Percentiles rank a stretch among this genome's conserved stretches.
These are phyloP conservation scores for Oophaga sylvatica DNA, from an alignment of 2,797 vertebrate species.

Conservation along the genomic window DNA sequence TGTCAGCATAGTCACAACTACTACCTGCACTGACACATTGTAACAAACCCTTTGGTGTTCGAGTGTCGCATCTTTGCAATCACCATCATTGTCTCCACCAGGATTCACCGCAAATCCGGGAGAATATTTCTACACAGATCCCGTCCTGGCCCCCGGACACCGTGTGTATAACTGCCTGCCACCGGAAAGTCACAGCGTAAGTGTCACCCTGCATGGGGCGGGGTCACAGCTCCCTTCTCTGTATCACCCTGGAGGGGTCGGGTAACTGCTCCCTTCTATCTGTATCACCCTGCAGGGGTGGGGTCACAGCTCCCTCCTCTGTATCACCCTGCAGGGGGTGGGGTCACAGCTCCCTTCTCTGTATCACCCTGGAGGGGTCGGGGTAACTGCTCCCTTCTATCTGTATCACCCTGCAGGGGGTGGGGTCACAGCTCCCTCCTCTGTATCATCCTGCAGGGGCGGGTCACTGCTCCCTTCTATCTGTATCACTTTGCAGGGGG, in stretches of 20 bases:
- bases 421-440: neutral
- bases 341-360: slow-evolving; percentile 11
- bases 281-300: slow-evolving; percentile 4
- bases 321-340: slow-evolving; percentile 19
- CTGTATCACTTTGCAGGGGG: slow-evolving; percentile 4
- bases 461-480: slow-evolving; percentile 16
- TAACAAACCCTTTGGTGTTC: too few relatives aligned
- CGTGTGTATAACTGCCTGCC: slow-evolving; percentile 53
- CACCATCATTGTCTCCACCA: slow-evolving; percentile 3
- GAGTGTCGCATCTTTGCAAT: neutral
- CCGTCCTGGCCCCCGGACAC: slow-evolving; percentile 16
- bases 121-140: slow-evolving; percentile 54
- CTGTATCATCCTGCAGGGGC: slow-evolving; percentile 22
- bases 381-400: neutral
- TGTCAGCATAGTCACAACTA: too few relatives aligned
- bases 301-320: neutral
- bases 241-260: slow-evolving; percentile 11
- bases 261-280: neutral
- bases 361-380: slow-evolving; percentile 18
- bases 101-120: slow-evolving; percentile 25
- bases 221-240: neutral
- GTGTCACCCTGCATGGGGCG: slow-evolving; percentile 25
- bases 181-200: slow-evolving; percentile 1
- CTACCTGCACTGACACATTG: too few relatives aligned
- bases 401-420: slow-evolving; percentile 27